Evolutionary conservation across 2,113 vertebrate genomes (phyloP).

Genomic region (Lontra canadensis): DNA sequence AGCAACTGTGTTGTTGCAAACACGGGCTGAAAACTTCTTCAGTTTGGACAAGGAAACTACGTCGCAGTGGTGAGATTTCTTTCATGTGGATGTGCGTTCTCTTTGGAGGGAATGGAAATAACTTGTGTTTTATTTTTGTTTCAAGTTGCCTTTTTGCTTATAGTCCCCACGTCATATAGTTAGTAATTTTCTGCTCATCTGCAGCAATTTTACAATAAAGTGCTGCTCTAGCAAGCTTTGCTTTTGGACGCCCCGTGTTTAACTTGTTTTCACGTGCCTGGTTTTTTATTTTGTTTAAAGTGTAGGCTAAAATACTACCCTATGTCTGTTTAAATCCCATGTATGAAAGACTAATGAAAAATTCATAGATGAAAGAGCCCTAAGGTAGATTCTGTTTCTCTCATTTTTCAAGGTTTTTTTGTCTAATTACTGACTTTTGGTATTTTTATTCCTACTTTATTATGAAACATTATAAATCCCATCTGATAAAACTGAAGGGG

Average conservation of each 20-base stretch:
- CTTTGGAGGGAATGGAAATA: neutral
- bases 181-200: neutral
- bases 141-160: neutral
- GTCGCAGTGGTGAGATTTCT: neutral
- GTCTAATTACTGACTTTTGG: slow-evolving; percentile 14
- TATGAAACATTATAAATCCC: neutral
- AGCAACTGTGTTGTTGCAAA: slow-evolving; percentile 71
- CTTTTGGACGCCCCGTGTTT: neutral
- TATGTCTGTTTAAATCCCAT: slow-evolving; percentile 79
- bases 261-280: slow-evolving; percentile 8
- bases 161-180: neutral
- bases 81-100: neutral
- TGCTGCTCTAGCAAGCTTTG: neutral
- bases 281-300: slow-evolving; percentile 19
- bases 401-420: slow-evolving; percentile 66
- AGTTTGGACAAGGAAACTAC: slow-evolving; percentile 19
- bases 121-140: slow-evolving; percentile 16
- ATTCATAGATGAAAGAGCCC: slow-evolving; percentile 84
- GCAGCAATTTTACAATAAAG: neutral
- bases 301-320: slow-evolving; percentile 48
- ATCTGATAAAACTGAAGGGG: neutral
- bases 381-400: neutral
- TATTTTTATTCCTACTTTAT: neutral
- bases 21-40: slow-evolving; percentile 24
- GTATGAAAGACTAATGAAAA: slow-evolving; percentile 73